Base-by-base conservation (phyloP, 2,888 invertebrate species). In the Hemithea aestivaria region DNA sequence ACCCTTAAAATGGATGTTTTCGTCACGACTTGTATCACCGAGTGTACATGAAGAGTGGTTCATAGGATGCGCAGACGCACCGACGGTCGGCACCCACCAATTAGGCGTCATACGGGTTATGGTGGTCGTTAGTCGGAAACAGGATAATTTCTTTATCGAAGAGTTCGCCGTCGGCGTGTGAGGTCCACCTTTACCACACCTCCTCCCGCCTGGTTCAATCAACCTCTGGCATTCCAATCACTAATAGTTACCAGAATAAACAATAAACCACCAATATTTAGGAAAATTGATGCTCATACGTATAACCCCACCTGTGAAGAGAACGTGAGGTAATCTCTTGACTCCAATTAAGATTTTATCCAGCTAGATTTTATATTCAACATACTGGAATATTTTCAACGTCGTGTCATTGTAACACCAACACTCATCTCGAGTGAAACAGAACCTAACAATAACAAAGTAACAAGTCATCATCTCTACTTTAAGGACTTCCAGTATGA, bases 81-180 rank as follows among this genome's bases (percentile, higher is more conserved):
- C 26, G 25, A n/a, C 21, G 27, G 8, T 26, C 10, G 58, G 62
- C 64, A 64, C 62, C 57, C 62, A 56, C 71, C 69, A 73, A 73
- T 73, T 73, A 73, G 66, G 55, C 54, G 48, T 50, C 58, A 53
- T 60, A 56, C 53, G 49, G 51, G 47, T 45, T 48, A 48, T 61
- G 62, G 61, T 55, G 64, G 69, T 79, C 74, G 74, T 78, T 77
- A 75, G 72, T 61, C 57, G 55, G 64, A 66, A 71, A 71, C 67
- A 59, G 64, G 73, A 71, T 79, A 76, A 81, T 79, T 78, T 79
- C 78, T 79, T 77, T 74, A 81, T 79, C 76, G 59, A 47, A n/a
- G 40, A 27, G 39, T 48, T 43, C 33, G 34, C 11, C 29, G 65
- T 66, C 16, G 16, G 67, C 68, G 74, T 66, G 78, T 76, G 78